Evolutionary conservation across 2,888 invertebrate genomes (phyloP), one percentile per base, ranked within the genome.

Genomic region (Caenorhabditis sp.): DNA sequence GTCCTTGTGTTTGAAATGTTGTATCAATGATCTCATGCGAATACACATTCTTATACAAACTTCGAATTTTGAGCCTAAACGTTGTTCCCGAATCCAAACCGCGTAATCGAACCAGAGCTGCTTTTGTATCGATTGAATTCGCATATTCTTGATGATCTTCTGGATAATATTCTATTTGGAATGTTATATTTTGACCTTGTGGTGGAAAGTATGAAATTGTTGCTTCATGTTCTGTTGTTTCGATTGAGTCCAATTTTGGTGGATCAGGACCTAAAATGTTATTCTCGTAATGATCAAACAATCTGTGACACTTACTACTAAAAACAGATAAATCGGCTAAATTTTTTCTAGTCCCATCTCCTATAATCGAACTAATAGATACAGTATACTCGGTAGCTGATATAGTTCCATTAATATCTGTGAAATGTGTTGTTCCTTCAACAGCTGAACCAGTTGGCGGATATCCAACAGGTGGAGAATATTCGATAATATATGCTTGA

Each of bases 381-480:
- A 85, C 72, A 0, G 80, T 71, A 67, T 85, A 85, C 54, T 85
- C 85, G n/a, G 82, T 74, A 17, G 85, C 83, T 0, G 85, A 81
- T 25, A 83, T 77, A 10, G 85, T 84, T 36, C 82, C 76, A 68
- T 85, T 82, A 57, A 85, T 76, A 31, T 76, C 52, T 10, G 81
- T 75, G 20, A 78, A 67, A 27, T 73, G 68, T 0, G 76, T 77
- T 53, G 75, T 76, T 27, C 77, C 72, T 49, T 72, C 72, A 20
- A 80, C 61, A 5, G 74, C 63, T 1, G 80, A 69, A 56, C 77
- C 80, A 50, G 76, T 68, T 5, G 77, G 73, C 8, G 77, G 80
- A 63, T 69, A 72, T 21, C 85, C 85, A 21, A 83, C 77, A 0
- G 83, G 84, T 5, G 85, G 85, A 14, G 75, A 59, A 57, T 85